Percentiles rank a stretch among this genome's conserved stretches.
Evolutionary conservation across 2,113 vertebrate species (phyloP).

Genomic region (Petrocephalus zakoni): DNA sequence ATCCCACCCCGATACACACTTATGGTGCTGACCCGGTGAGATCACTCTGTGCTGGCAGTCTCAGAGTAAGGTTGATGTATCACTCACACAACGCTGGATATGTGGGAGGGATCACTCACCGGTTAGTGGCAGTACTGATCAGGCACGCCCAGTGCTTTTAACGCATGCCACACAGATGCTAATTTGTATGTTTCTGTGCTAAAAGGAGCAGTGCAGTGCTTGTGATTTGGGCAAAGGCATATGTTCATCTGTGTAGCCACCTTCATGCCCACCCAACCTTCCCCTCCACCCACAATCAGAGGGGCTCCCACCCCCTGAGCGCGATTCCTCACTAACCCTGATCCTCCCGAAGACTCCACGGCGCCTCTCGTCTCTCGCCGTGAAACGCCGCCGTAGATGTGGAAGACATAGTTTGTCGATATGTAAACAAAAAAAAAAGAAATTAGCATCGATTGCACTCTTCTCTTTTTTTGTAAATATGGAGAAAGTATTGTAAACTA

Average conservation of each 20-base stretch:
- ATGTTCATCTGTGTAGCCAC: background rate
- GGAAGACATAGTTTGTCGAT: conserved; percentile 78
- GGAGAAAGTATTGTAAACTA: conserved; percentile 88
- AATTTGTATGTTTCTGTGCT: background rate
- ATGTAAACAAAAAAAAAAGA: conserved; percentile 59
- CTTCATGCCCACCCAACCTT: background rate
- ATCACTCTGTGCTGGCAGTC: background rate
- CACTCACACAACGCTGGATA: background rate
- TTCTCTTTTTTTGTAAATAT: conserved; percentile 76
- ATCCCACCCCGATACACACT: background rate
- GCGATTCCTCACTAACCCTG: background rate
- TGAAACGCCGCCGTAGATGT: conserved; percentile 61
- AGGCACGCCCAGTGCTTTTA: background rate
- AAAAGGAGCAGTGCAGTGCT: background rate
- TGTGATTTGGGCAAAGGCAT: background rate
- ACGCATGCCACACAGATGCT: background rate
- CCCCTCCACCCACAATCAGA: background rate
- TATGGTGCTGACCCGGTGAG: background rate
- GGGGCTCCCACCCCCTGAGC: background rate
- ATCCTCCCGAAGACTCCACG: conserved; percentile 6
- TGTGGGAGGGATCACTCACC: background rate
- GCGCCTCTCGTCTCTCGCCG: conserved; percentile 32
- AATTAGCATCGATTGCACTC: conserved; percentile 73
- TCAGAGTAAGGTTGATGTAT: background rate
- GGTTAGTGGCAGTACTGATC: background rate